A percentile compares a stretch with the other conserved stretches of the same genome.
Evolutionary conservation across 2,113 vertebrate species (phyloP).

Genomic region (Prochilodus magdalenae): DNA sequence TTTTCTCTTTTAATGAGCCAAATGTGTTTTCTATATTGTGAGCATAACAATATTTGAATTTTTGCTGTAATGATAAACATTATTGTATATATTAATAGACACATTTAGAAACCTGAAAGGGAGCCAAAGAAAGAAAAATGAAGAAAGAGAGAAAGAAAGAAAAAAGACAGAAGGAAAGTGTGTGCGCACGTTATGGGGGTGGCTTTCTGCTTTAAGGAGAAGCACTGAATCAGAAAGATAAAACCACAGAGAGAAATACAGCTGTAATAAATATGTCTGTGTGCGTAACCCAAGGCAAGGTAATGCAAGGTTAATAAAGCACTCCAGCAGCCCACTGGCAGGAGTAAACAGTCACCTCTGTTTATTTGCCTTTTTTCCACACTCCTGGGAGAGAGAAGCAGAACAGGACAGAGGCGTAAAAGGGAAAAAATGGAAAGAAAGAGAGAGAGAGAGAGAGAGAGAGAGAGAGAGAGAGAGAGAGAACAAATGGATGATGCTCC

Average conservation of each 20-base stretch:
- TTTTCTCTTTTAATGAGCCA: too few species aligned
- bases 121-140: not conserved
- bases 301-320: slow-evolving; percentile 78
- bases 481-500: slow-evolving; percentile 80
- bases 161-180: not conserved
- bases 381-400: slow-evolving; percentile 73
- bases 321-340: slow-evolving; percentile 69
- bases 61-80: too few species aligned
- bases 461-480: slow-evolving; percentile 62
- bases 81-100: too few species aligned
- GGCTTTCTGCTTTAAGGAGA: slow-evolving; percentile 62
- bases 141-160: not conserved
- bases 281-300: slow-evolving; percentile 75
- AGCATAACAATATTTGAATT: too few species aligned
- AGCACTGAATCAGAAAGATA: slow-evolving; percentile 66
- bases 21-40: too few species aligned
- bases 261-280: slow-evolving; percentile 71
- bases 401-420: slow-evolving; percentile 76
- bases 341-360: slow-evolving; percentile 76
- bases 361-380: slow-evolving; percentile 73
- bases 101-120: not conserved
- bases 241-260: slow-evolving; percentile 66
- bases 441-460: slow-evolving; percentile 63
- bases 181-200: slow-evolving; percentile 54
- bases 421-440: slow-evolving; percentile 60